Evolutionary conservation across 2,797 vertebrate genomes (phyloP), one percentile per base, ranked within the genome.

Genomic region (Podarcis lilfordi): DNA sequence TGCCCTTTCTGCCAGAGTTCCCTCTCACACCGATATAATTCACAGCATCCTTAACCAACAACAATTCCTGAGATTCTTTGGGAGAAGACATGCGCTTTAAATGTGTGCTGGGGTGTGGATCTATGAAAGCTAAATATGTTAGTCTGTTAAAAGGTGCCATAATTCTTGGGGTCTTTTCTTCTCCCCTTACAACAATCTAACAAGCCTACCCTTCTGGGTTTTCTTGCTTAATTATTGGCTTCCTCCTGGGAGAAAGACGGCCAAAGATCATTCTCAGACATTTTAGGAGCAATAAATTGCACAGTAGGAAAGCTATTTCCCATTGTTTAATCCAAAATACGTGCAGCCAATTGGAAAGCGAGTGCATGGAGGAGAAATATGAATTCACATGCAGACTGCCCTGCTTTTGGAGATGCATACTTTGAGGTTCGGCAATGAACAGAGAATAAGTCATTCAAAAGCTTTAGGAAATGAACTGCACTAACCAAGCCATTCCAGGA

Each of bases 241-340:
- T 94, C 35, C 80, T 89, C 83, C 85, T 92, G 25, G 80, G 92
- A 79, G 81, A 85, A 90, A 86, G 25, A 78, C 82, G 92, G 90
- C 93, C 89, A 92, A 94, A 13, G 61, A 81, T 92, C 91, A 90
- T 91, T 87, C 66, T 88, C 91, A 93, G 91, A 85, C 83, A 88
- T 92, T 90, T 79, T 80, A 95, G 85, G 79, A 91, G 91, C 88
- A 94, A 92, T 94, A 95, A 95, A 94, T 95, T 91, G 91, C 88
- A 90, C 69, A 77, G 78, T 82, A 85, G 91, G 90, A 95, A 93
- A 95, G 83, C 90, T 91, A 94, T 94, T 95, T 95, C 91, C 91
- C 86, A 91, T 90, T 92, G 79, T 95, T 95, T 86, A 90, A 74
- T 82, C 1, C 55, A 71, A 76, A 89, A 91, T 50, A 69, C 78